phyloP scores from a whole-genome alignment of 2,888 invertebrate species.

The Agapetus fuscipes region DNA sequence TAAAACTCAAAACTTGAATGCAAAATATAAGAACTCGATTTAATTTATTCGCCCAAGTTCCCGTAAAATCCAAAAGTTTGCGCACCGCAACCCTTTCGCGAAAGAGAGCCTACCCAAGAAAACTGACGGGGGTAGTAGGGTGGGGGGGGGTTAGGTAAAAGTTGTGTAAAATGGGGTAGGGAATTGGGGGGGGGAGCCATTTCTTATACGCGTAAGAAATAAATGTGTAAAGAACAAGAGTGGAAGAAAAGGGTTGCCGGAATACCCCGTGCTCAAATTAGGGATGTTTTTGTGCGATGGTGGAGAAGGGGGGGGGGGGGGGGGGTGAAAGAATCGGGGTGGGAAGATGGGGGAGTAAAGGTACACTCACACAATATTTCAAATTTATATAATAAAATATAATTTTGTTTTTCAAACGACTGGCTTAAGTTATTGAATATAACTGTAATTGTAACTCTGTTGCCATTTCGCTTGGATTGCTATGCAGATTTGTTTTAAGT shows the following conservation, averaged over 20 bases:
- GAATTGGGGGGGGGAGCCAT: slow-evolving; percentile 21
- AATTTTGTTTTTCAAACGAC: not conserved
- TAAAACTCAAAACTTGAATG: no score
- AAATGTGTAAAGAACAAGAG: slow-evolving; percentile 23
- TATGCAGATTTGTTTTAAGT: no score
- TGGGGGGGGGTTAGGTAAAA: slow-evolving; percentile 23
- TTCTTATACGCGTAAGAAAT: slow-evolving; percentile 23
- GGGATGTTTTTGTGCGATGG: slow-evolving; percentile 20
- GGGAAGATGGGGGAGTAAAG: slow-evolving; percentile 10
- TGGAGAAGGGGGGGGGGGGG: slow-evolving; percentile 6
- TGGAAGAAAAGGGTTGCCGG: slow-evolving; percentile 22
- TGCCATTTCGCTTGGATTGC: no score
- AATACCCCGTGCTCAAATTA: slow-evolving; percentile 22
- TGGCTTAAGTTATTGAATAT: not conserved
- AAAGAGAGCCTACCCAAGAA: slow-evolving; percentile 22
- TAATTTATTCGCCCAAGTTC: no score
- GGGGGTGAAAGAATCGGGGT: slow-evolving; percentile 2
- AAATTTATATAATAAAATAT: not conserved
- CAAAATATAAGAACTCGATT: no score
- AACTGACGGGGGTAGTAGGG: no score
- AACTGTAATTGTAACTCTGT: no score
- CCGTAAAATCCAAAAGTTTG: slow-evolving; percentile 3
- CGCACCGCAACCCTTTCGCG: slow-evolving; percentile 18
- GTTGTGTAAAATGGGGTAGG: no score
- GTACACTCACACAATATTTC: slow-evolving; percentile 4